These are phyloP conservation scores for Apantesis nais DNA, from an alignment of 2,888 invertebrate species.

Conservation along the genomic window DNA sequence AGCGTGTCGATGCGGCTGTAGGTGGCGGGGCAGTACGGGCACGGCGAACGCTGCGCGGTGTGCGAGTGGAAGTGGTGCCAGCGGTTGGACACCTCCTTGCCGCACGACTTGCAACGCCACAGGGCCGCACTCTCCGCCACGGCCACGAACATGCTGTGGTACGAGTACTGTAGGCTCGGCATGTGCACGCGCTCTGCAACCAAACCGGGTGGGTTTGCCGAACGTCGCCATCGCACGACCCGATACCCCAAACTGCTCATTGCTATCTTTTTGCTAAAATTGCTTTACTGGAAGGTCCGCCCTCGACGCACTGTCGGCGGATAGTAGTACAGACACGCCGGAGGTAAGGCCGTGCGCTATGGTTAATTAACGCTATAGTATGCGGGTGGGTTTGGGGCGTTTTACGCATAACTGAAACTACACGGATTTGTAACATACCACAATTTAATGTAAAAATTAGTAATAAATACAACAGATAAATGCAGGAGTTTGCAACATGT, in stretches of 20 bases:
- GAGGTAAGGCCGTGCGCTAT: constrained; percentile 28
- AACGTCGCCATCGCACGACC: constrained; percentile 13
- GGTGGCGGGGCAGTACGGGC: constrained; percentile 94
- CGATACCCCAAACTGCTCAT: neutral
- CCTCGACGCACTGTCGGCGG: neutral
- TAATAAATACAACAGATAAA: constrained; percentile 89
- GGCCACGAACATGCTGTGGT: constrained; percentile 94
- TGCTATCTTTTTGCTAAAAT: neutral
- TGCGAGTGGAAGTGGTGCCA: constrained; percentile 96
- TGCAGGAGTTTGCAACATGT: constrained; percentile 88
- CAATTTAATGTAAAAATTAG: constrained; percentile 91
- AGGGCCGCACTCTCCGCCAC: constrained; percentile 89
- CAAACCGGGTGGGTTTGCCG: constrained; percentile 23
- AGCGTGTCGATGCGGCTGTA: constrained; percentile 95
- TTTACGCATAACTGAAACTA: constrained; percentile 82
- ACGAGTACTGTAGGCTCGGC: constrained; percentile 85
- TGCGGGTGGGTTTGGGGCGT: constrained; percentile 70
- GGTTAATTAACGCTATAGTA: constrained; percentile 51
- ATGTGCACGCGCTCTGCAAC: constrained; percentile 69
- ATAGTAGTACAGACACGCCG: constrained; percentile 2
- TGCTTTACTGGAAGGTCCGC: neutral
- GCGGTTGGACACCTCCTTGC: constrained; percentile 94
- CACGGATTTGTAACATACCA: constrained; percentile 88
- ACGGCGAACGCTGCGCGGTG: constrained; percentile 91
- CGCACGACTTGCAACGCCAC: constrained; percentile 93